Conservation (phyloP, 2,113 vertebrate genomes). For the Rhadina sibilatrix region DNA sequence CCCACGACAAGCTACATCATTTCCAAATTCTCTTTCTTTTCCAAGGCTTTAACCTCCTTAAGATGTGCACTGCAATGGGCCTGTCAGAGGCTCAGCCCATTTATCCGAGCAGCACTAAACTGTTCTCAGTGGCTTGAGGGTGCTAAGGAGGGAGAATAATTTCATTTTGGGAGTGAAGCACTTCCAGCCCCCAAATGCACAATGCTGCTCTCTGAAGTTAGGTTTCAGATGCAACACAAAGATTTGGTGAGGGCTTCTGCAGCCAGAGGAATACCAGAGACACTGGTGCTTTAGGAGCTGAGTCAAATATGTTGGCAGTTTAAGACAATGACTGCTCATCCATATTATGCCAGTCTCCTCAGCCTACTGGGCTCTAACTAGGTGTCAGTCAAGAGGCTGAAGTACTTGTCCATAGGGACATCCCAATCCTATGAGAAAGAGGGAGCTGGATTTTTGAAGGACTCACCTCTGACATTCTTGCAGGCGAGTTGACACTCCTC, state of each 20-base stretch:
- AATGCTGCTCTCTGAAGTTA: background rate
- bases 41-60: background rate
- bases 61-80: background rate
- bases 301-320: background rate
- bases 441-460: background rate
- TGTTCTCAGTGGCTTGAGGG: background rate
- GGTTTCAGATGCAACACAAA: background rate
- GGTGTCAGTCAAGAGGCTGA: background rate
- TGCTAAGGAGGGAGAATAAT: background rate
- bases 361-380: background rate
- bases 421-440: background rate
- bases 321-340: background rate
- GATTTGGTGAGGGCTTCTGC: background rate
- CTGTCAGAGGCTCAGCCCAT: background rate
- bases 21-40: background rate
- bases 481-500: conserved; percentile 86
- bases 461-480: conserved; percentile 69
- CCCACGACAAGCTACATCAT: background rate
- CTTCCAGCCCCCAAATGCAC: background rate
- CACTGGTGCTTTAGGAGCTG: background rate
- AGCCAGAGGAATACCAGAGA: background rate
- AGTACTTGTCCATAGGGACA: background rate
- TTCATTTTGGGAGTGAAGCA: background rate
- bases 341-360: background rate
- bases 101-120: background rate